Evolutionary conservation across 2,113 vertebrate species (phyloP), one percentile per base, ranked within the genome.

Genomic region (Trichechus manatus): DNA sequence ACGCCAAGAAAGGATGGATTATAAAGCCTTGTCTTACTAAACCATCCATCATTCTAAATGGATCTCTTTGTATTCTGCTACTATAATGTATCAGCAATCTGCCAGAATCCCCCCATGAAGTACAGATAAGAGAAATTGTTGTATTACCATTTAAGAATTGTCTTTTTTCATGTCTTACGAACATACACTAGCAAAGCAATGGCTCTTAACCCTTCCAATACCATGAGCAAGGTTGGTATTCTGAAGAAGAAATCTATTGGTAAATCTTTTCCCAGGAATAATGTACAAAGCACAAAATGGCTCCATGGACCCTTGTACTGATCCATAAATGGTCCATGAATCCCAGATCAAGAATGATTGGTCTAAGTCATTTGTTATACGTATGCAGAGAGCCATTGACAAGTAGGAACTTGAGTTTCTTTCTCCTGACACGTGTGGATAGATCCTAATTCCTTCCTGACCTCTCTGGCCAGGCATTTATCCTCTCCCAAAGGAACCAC

Each of bases 111-210:
- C 14, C 36, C 29, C 27, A 53, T 27, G 59, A 64, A 75, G 6
- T 36, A 3, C 61, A 42, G 36, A 44, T 29, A 31, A 86, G 36
- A 89, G 22, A 53, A 78, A 59, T 25, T 44, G 56, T 70, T 33
- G 19, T 50, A 33, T 31, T 31, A 66, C 29, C 17, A 44, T 70
- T 89, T 47, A 39, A 56, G 64, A 75, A 27, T 87, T 13, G 11
- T 93, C 59, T 94, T 92, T 88, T 61, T 80, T 68, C 64, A 56
- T 56, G 53, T 82, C 17, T 64, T 80, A 44, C 9, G 27, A 91
- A 63, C 33, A 64, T 39, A 81, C 39, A 42, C 27, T 39, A 64
- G 20, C 33, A 70, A 83, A 17, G 22, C 23, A 81, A 47, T 44
- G 36, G 14, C 23, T 83, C 47, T 89, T 86, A 95, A 70, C 47